Percentiles rank a stretch among this genome's conserved stretches.
Conservation (phyloP, 1,140 invertebrate species). For the Leptinotarsa lineolata region DNA sequence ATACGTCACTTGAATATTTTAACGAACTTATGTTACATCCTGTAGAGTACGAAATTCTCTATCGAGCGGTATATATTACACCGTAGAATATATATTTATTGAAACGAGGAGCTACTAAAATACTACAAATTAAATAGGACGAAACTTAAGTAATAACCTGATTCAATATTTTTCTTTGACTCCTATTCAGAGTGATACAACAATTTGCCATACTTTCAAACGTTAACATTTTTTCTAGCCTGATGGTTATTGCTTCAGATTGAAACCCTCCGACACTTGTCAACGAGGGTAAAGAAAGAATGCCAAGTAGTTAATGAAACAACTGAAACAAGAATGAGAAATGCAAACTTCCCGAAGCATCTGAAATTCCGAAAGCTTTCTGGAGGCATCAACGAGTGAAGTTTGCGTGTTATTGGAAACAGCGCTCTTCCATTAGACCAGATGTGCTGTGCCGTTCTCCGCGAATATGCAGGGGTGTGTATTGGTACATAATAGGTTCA, state of each 20-base stretch:
- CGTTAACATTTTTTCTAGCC: too few relatives aligned
- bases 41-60: too few relatives aligned
- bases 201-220: too few relatives aligned
- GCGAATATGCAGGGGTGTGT: constrained; percentile 49
- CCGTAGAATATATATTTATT: too few relatives aligned
- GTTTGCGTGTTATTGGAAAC: constrained; percentile 41
- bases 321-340: constrained; percentile 12
- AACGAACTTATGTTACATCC: too few relatives aligned
- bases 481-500: constrained; percentile 58
- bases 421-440: constrained; percentile 53
- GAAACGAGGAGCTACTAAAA: too few relatives aligned
- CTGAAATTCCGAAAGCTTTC: constrained; percentile 23
- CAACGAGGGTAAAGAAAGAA: constrained; percentile 2
- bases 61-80: too few relatives aligned
- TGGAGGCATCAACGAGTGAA: constrained; percentile 15
- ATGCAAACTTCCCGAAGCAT: constrained; percentile 17
- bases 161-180: too few relatives aligned
- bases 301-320: constrained; percentile 8
- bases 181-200: too few relatives aligned
- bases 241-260: background rate
- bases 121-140: too few relatives aligned
- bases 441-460: constrained; percentile 41
- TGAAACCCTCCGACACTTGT: background rate
- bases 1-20: too few relatives aligned
- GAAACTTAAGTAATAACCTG: too few relatives aligned